These are phyloP conservation scores for Tyrophagus putrescentiae DNA, from an alignment of 1,140 invertebrate genomes.

Conservation along the genomic window DNA sequence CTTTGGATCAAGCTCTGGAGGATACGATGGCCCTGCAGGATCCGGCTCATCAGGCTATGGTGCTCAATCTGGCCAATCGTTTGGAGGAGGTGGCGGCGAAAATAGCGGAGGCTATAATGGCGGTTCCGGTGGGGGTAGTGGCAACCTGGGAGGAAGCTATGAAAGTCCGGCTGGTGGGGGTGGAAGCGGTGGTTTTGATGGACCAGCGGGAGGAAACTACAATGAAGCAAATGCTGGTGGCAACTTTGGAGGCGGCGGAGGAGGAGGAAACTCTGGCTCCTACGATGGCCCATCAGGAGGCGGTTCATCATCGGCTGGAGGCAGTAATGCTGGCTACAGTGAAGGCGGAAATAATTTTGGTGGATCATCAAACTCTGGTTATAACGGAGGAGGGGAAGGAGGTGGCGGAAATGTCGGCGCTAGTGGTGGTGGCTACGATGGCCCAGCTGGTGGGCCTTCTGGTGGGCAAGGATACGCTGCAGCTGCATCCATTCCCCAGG, in stretches of 20 bases:
- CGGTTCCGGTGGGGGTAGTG: neutral
- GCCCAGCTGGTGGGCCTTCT: too few species aligned
- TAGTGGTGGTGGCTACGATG: neutral
- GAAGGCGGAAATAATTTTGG: neutral
- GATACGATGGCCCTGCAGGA: neutral
- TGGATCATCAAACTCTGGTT: neutral
- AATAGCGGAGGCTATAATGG: neutral
- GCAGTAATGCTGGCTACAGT: neutral
- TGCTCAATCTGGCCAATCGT: slow-evolving; percentile 40
- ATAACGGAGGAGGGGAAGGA: neutral
- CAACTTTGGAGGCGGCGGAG: too few species aligned
- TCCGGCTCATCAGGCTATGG: slow-evolving; percentile 3
- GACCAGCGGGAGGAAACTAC: too few species aligned
- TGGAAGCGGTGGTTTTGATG: neutral
- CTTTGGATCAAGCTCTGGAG: neutral
- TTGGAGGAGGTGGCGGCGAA: slow-evolving; percentile 10
- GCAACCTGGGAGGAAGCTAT: neutral
- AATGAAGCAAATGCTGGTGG: too few species aligned
- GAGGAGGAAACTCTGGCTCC: too few species aligned
- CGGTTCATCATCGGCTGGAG: neutral
- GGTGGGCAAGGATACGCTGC: neutral
- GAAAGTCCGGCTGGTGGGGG: neutral
- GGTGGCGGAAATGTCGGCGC: neutral
- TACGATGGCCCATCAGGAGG: neutral
- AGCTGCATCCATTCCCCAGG: neutral